Evolutionary conservation across 2,113 vertebrate genomes (phyloP), one percentile per base, ranked within the genome.

Genomic region (Falco punctatus): DNA sequence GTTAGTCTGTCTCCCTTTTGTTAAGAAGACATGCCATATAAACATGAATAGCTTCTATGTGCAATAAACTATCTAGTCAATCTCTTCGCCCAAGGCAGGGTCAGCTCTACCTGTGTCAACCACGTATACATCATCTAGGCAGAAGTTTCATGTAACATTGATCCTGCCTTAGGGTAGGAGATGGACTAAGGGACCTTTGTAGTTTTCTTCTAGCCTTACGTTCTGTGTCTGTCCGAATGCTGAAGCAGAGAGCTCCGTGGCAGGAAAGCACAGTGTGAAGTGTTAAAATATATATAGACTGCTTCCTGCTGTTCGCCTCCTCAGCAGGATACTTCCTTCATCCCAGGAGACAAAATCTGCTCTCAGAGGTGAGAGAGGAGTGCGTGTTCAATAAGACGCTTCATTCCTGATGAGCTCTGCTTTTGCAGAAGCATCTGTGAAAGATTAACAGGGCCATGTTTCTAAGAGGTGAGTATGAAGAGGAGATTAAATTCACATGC

Each of bases 371-470:
- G 78, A 92, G 81, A 54, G 72, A 27, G 64, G 78, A 75, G 44
- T 22, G 62, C 3, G 0, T 67, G 66, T 74, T 93, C 85, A 27
- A 3, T 19, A 8, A 26, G 26, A 72, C 65, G 33, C 82, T 74
- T 90, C 79, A 61, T 44, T 93, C 83, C 93, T 85, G 83, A 65
- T 84, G 86, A 84, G 86, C 54, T 38, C 57, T 51, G 83, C 87
- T 88, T 80, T 33, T 81, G 81, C 88, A 61, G 77, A 27, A 81
- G 7, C 46, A 26, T 38, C 77, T 49, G 23, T 23, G 62, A 33
- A 58, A 87, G 77, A 66, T 48, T 62, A 96, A 83, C 83, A 40
- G 67, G 64, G 72, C 23, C 21, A 9, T 27, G 8, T 65, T 90
- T 55, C n/a, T 42, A 66, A 52, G 61, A 78, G 75, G 62, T 42